Evolutionary conservation across 1,140 invertebrate species (phyloP).

Genomic region (Orius insidiosus): DNA sequence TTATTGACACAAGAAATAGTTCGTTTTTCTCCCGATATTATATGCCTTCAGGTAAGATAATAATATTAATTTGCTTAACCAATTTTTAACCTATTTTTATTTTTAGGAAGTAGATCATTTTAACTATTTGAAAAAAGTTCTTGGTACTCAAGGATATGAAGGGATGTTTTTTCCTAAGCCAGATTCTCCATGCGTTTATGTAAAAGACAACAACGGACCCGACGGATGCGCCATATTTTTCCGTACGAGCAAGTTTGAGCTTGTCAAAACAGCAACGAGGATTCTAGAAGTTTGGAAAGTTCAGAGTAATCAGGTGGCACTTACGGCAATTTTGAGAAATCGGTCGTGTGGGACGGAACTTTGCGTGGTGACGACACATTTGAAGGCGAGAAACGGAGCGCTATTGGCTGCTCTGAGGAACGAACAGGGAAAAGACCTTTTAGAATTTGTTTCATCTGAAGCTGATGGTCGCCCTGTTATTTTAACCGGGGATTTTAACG

Average conservation of each 20-base stretch:
- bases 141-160: constrained; percentile 44
- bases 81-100: too few relatives aligned
- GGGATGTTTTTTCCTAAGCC: constrained; percentile 62
- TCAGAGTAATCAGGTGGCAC: constrained; percentile 53
- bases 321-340: constrained; percentile 37
- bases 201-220: constrained; percentile 53
- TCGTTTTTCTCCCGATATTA: constrained; percentile 45
- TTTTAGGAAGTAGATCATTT: constrained; percentile 60
- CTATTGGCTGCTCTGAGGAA: constrained; percentile 48
- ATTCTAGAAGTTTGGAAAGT: constrained; percentile 51
- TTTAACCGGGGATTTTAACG: constrained; percentile 64
- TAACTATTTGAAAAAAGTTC: constrained; percentile 40
- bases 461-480: constrained; percentile 37
- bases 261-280: constrained; percentile 37
- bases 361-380: constrained; percentile 54
- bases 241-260: constrained; percentile 39
- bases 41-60: constrained; percentile 46
- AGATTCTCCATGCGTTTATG: constrained; percentile 59
- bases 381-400: constrained; percentile 56
- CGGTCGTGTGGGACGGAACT: constrained; percentile 37
- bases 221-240: constrained; percentile 69
- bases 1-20: constrained; percentile 56
- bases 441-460: constrained; percentile 37
- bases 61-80: constrained; percentile 15
- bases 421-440: constrained; percentile 57